Conservation (phyloP, 2,797 vertebrate species). For the Sebastes baramenuke region DNA sequence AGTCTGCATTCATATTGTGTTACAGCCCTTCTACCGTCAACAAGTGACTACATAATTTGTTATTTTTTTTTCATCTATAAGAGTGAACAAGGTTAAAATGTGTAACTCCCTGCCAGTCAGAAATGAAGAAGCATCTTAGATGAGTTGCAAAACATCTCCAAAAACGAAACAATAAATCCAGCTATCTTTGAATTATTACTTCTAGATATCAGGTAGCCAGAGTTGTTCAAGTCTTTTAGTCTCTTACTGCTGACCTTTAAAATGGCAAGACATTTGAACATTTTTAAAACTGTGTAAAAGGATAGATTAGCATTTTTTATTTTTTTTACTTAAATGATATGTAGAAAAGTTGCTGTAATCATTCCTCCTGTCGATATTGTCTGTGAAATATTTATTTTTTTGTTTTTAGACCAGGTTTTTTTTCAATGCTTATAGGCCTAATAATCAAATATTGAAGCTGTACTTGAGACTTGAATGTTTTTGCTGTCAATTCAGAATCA, state of each 20-base stretch:
- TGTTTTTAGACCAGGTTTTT: neutral
- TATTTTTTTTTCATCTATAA: neutral
- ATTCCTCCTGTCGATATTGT: neutral
- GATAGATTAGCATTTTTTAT: neutral
- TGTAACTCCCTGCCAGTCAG: neutral
- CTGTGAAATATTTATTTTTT: neutral
- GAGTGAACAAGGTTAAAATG: neutral
- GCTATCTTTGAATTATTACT: neutral
- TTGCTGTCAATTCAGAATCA: neutral
- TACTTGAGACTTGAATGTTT: neutral
- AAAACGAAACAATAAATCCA: neutral
- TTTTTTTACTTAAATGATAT: too few relatives aligned
- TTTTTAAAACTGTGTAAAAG: neutral
- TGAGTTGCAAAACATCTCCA: neutral
- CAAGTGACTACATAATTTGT: rapidly evolving
- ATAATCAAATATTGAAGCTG: neutral
- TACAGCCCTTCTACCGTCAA: too few relatives aligned
- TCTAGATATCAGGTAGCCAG: neutral
- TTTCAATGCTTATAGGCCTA: neutral
- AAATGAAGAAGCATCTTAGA: neutral
- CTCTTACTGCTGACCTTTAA: neutral
- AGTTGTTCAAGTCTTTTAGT: neutral
- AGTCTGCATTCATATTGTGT: neutral
- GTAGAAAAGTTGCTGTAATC: too few relatives aligned
- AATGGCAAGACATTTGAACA: neutral